phyloP scores from a whole-genome alignment of 2,888 invertebrate genomes.

The Tholera decimalis region DNA sequence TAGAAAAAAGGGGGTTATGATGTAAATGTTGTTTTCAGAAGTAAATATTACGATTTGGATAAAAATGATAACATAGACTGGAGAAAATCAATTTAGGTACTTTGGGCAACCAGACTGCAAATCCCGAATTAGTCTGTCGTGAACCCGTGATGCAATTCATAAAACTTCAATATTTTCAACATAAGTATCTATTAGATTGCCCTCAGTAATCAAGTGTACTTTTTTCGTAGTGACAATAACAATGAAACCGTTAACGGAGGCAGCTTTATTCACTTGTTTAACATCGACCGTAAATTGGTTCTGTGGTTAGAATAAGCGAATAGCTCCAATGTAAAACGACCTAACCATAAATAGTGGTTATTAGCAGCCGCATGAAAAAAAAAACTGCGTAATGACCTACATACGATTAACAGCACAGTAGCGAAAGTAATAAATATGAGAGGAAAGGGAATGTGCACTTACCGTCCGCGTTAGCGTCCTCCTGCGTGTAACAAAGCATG shows the following conservation, averaged over 20 bases:
- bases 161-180: not conserved
- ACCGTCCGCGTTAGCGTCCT: constrained; percentile 97
- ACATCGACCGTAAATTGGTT: constrained; percentile 64
- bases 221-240: constrained; percentile 25
- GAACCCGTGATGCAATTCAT: not conserved
- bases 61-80: constrained; percentile 25
- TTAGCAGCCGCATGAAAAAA: constrained; percentile 85
- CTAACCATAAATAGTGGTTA: constrained; percentile 81
- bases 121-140: not conserved
- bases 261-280: constrained; percentile 67
- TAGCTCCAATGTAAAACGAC: constrained; percentile 80
- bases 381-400: constrained; percentile 84
- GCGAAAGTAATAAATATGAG: constrained; percentile 74
- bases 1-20: constrained; percentile 26
- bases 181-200: constrained; percentile 26
- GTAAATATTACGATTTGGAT: constrained; percentile 28
- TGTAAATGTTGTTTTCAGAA: constrained; percentile 21
- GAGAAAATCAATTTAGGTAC: constrained; percentile 31
- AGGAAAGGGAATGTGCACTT: constrained; percentile 84
- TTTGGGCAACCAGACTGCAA: constrained; percentile 31
- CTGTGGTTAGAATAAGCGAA: constrained; percentile 84
- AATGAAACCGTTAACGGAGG: constrained; percentile 50
- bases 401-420: constrained; percentile 84
- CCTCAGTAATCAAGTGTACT: constrained; percentile 54
- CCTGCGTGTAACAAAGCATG: constrained; percentile 98